A percentile compares a stretch with the other conserved stretches of the same genome.
These are phyloP conservation scores for Sebastiscus tertius DNA, from an alignment of 2,797 vertebrate genomes.

Conservation along the genomic window DNA sequence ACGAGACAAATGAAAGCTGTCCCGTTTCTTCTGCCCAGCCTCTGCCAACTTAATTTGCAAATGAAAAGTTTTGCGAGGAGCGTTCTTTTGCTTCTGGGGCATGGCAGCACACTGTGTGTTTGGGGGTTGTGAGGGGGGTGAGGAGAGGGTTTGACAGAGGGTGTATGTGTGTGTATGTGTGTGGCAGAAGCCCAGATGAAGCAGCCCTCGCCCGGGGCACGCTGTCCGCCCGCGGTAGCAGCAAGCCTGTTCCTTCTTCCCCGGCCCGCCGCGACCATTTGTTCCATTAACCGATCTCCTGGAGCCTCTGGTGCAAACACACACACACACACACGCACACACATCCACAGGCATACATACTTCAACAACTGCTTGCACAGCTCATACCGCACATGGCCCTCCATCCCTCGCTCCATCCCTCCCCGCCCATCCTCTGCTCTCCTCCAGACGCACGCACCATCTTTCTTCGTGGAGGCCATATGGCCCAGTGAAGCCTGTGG, in stretches of 20 bases:
- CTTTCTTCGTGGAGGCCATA: slow-evolving; percentile 98
- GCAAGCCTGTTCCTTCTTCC: slow-evolving; percentile 95
- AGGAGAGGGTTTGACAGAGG: slow-evolving; percentile 52
- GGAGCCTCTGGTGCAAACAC: slow-evolving; percentile 85
- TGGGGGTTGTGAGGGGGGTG: slow-evolving; percentile 20
- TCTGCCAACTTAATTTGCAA: slow-evolving; percentile 86
- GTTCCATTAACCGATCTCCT: slow-evolving; percentile 98
- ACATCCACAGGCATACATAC: slow-evolving; percentile 70
- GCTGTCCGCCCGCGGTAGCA: slow-evolving; percentile 92
- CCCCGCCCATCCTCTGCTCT: slow-evolving; percentile 88
- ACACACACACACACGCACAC: slow-evolving; percentile 34
- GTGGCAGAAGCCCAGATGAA: slow-evolving; percentile 84
- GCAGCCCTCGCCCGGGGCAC: slow-evolving; percentile 91
- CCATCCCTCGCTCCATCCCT: slow-evolving; percentile 58
- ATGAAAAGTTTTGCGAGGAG: slow-evolving; percentile 84
- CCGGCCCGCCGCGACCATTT: slow-evolving; percentile 90
- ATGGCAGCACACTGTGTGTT: slow-evolving; percentile 74
- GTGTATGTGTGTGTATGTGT: background rate
- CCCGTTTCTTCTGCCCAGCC: slow-evolving; percentile 65
- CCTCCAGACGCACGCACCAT: slow-evolving; percentile 97
- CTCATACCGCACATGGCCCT: slow-evolving; percentile 80
- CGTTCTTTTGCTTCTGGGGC: slow-evolving; percentile 79
- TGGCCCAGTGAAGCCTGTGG: slow-evolving; percentile 98
- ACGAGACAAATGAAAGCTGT: slow-evolving; percentile 65
- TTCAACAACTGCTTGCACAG: slow-evolving; percentile 82